A percentile compares a stretch with the other conserved stretches of the same genome.
These are phyloP conservation scores for Meliscaeva auricollis DNA, from an alignment of 2,888 invertebrate genomes.

Conservation along the genomic window DNA sequence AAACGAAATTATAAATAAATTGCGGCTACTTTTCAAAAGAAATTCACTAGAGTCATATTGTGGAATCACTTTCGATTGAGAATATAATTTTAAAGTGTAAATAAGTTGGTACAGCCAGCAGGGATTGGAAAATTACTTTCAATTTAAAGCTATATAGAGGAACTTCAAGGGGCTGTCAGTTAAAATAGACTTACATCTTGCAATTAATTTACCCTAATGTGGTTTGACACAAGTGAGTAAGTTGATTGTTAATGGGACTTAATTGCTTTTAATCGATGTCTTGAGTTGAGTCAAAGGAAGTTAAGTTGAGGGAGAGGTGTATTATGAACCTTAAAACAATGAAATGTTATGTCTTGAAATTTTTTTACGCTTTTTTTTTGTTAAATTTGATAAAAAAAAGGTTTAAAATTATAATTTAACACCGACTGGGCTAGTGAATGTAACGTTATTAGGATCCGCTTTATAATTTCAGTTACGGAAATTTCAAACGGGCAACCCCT, in stretches of 20 bases:
- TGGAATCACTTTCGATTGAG: constrained; percentile 27
- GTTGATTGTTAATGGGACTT: constrained; percentile 28
- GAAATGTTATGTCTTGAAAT: no score
- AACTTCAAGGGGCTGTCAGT: background rate
- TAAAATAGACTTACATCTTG: constrained; percentile 38
- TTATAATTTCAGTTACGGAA: no score
- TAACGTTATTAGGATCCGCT: no score
- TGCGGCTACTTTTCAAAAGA: constrained; percentile 35
- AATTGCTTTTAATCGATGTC: constrained; percentile 28
- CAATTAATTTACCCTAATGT: constrained; percentile 28
- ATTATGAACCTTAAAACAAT: no score
- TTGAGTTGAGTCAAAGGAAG: background rate
- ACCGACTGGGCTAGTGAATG: no score
- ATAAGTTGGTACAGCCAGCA: background rate
- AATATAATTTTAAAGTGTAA: background rate
- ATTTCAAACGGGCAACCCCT: no score
- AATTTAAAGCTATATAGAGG: background rate
- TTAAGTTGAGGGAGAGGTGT: background rate
- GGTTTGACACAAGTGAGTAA: constrained; percentile 44
- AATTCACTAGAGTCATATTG: constrained; percentile 34
- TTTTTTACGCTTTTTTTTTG: no score
- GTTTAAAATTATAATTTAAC: no score
- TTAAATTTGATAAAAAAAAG: no score
- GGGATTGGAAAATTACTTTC: background rate
- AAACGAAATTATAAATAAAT: constrained; percentile 5